A percentile compares a stretch with the other conserved stretches of the same genome.
Conservation (phyloP, 2,113 vertebrate genomes). For the Anser brachyrhynchus region DNA sequence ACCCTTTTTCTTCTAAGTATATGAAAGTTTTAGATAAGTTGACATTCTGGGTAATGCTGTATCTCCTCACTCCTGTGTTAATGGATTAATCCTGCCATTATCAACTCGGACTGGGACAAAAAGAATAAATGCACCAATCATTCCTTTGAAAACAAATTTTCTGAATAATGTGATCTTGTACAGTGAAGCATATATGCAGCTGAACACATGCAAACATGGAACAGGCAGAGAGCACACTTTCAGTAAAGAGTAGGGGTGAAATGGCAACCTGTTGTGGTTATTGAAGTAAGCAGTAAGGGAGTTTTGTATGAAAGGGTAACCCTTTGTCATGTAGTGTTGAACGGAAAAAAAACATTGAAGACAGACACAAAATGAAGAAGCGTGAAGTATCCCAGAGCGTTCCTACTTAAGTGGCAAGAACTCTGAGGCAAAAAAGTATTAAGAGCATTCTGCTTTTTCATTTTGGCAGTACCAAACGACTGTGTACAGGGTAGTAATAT, state of each 20-base stretch:
- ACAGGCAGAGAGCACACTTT: background rate
- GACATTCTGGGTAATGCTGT: background rate
- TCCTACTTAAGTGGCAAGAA: background rate
- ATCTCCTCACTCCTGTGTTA: background rate
- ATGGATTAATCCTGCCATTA: background rate
- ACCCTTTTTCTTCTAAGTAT: background rate
- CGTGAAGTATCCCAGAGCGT: background rate
- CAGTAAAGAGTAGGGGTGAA: background rate
- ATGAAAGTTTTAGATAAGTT: background rate
- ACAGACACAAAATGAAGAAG: background rate
- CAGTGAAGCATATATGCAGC: background rate
- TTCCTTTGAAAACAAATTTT: background rate
- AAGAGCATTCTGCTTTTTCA: background rate
- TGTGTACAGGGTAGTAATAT: background rate
- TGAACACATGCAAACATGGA: background rate
- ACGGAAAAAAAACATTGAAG: background rate
- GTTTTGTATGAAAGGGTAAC: background rate
- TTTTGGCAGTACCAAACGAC: background rate
- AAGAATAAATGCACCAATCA: background rate
- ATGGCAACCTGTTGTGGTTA: background rate
- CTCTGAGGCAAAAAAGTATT: background rate
- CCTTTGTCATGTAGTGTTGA: background rate
- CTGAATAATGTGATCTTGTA: background rate
- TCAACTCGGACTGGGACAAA: background rate
- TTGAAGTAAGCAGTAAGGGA: background rate